A percentile compares a stretch with the other conserved stretches of the same genome.
Evolutionary conservation across 2,888 invertebrate species (phyloP).

Genomic region (Hypercompe scribonia): DNA sequence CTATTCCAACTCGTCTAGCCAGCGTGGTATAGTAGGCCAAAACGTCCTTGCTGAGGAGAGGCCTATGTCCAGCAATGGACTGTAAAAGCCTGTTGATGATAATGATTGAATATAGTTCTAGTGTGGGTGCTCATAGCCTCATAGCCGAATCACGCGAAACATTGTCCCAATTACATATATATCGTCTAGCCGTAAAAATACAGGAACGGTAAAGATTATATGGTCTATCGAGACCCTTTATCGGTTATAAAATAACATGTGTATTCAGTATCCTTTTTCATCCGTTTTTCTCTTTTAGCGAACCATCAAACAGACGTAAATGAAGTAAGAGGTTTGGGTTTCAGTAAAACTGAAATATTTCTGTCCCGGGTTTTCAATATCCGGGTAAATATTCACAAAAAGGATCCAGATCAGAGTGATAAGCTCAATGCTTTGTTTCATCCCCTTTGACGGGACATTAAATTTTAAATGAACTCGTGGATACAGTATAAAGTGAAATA

Average conservation of each 20-base stretch:
- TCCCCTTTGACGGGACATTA: neutral
- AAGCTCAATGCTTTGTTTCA: conserved; percentile 5
- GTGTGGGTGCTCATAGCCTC: conserved; percentile 2
- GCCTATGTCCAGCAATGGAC: too few relatives aligned
- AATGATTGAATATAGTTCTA: too few relatives aligned
- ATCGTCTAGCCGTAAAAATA: conserved; percentile 22
- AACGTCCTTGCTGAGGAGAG: too few relatives aligned
- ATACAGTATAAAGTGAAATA: neutral
- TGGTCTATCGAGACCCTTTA: conserved; percentile 7
- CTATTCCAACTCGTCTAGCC: too few relatives aligned
- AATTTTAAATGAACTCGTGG: neutral
- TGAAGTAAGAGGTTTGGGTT: conserved; percentile 14
- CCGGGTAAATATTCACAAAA: conserved; percentile 12
- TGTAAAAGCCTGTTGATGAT: too few relatives aligned
- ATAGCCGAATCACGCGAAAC: conserved; percentile 5
- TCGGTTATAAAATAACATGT: conserved; percentile 3
- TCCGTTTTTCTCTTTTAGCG: conserved; percentile 13
- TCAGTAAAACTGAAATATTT: conserved; percentile 15
- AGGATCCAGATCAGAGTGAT: conserved; percentile 9
- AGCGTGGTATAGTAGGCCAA: too few relatives aligned
- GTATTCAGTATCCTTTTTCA: conserved; percentile 9
- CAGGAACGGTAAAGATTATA: conserved; percentile 8
- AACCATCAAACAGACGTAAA: conserved; percentile 20
- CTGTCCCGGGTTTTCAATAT: conserved; percentile 10
- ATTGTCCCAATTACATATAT: conserved; percentile 17